Conservation (phyloP, 2,888 invertebrate genomes). For the Andrena minutula region DNA sequence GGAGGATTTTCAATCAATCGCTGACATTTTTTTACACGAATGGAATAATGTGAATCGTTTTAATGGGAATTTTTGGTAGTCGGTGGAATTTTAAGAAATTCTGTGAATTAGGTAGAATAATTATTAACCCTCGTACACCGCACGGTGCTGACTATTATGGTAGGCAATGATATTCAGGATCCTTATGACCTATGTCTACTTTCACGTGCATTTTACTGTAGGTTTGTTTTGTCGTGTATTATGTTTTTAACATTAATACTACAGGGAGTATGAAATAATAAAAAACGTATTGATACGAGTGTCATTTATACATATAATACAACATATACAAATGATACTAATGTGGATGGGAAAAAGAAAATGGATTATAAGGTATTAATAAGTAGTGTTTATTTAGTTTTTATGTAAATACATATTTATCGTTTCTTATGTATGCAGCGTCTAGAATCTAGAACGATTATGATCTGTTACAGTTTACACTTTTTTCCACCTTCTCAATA, state of each 20-base stretch:
- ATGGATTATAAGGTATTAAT: background rate
- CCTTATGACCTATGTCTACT: background rate
- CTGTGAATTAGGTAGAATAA: slow-evolving; percentile 37
- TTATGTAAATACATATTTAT: background rate
- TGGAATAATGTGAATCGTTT: slow-evolving; percentile 29
- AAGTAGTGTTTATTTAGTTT: background rate
- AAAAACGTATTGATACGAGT: too few relatives aligned
- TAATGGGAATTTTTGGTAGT: slow-evolving; percentile 26
- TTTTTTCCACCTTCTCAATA: too few relatives aligned
- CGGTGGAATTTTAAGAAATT: slow-evolving; percentile 22
- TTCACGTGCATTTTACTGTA: background rate
- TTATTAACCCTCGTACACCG: slow-evolving; percentile 24
- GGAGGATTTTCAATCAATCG: slow-evolving; percentile 33
- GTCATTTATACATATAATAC: background rate
- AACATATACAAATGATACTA: background rate
- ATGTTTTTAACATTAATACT: background rate
- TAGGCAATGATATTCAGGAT: background rate
- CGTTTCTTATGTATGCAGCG: too few relatives aligned
- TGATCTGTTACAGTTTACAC: background rate
- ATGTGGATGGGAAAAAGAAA: background rate
- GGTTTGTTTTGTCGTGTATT: background rate
- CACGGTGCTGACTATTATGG: background rate
- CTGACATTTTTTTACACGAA: slow-evolving; percentile 34
- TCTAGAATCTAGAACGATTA: too few relatives aligned
- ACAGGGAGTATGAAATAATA: background rate